Conservation (phyloP, 2,113 vertebrate species). For the Poeciliopsis occidentalis region DNA sequence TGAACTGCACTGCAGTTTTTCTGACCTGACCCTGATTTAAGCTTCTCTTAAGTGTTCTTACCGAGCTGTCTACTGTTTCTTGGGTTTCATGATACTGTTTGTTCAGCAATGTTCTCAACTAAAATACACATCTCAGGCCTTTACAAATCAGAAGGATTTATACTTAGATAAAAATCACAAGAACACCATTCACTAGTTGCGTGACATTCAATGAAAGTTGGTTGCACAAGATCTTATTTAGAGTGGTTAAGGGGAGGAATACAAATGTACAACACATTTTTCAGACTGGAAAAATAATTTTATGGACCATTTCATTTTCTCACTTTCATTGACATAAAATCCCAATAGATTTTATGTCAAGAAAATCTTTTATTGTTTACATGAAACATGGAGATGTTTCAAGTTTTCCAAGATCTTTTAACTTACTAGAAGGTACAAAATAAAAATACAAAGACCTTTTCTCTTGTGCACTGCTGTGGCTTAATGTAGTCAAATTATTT, state of each 20-base stretch:
- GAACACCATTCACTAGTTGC: too few relatives aligned
- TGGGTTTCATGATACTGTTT: neutral
- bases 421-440: neutral
- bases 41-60: neutral
- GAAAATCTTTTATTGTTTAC: too few relatives aligned
- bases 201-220: too few relatives aligned
- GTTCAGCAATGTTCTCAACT: neutral
- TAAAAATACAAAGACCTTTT: constrained; percentile 2
- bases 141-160: neutral
- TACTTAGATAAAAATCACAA: neutral
- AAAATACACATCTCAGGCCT: neutral
- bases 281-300: too few relatives aligned
- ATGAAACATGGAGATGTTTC: neutral
- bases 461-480: neutral
- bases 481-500: neutral
- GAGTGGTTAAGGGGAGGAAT: neutral
- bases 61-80: neutral
- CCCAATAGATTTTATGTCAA: neutral
- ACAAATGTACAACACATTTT: neutral
- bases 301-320: neutral
- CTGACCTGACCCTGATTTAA: neutral
- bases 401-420: neutral
- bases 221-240: neutral
- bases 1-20: neutral
- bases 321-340: neutral